Evolutionary conservation across 2,113 vertebrate species (phyloP).

Genomic region (Pampusana beccarii): DNA sequence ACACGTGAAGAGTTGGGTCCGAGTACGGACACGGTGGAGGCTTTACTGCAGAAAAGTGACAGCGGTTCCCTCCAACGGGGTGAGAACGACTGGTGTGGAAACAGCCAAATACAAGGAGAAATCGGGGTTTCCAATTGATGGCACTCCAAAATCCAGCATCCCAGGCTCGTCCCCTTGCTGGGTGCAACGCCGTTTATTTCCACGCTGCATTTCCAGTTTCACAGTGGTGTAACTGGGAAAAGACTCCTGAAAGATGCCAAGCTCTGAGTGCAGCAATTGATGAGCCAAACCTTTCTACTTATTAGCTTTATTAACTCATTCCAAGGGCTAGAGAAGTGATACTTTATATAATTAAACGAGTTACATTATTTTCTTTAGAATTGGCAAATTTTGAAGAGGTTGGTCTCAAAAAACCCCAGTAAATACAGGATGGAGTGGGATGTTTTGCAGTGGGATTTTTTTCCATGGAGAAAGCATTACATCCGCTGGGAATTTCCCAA

Average conservation of each 20-base stretch:
- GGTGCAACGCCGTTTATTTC: neutral
- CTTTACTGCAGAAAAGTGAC: conserved; percentile 46
- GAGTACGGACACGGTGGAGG: fast-evolving
- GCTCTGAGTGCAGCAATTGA: neutral
- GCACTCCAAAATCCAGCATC: neutral
- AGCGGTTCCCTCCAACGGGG: neutral
- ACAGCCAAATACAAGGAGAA: neutral
- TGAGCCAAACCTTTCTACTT: neutral
- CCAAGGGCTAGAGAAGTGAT: neutral
- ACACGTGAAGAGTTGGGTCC: fast-evolving
- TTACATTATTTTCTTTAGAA: neutral
- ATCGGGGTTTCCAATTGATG: neutral
- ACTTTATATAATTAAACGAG: neutral
- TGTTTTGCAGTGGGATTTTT: neutral
- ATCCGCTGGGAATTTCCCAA: neutral
- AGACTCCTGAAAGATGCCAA: neutral
- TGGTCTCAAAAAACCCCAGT: neutral
- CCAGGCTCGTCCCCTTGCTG: neutral
- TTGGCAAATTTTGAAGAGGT: neutral
- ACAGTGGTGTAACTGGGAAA: neutral
- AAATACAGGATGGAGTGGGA: neutral
- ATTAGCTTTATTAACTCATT: neutral
- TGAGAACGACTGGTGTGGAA: neutral
- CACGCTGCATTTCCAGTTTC: neutral
- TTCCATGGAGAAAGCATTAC: neutral